Conservation (phyloP, 2,113 vertebrate genomes). For the Corythoichthys haematopterus region DNA sequence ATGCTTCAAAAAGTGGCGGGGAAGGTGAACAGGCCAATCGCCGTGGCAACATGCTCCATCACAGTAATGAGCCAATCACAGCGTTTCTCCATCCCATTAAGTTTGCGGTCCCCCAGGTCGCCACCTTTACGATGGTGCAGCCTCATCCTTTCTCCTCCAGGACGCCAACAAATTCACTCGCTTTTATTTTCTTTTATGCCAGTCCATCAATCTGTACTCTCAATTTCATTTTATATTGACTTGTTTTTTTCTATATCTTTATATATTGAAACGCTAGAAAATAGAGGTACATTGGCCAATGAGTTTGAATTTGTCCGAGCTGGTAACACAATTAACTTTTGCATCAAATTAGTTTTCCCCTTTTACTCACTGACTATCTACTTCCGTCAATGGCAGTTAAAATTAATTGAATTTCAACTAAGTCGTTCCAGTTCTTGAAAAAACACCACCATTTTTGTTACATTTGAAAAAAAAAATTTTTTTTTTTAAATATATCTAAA, state of each 20-base stretch:
- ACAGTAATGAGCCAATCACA: constrained; percentile 73
- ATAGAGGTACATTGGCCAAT: neutral
- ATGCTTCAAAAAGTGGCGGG: constrained; percentile 7
- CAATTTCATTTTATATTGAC: neutral
- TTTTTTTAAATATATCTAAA: neutral
- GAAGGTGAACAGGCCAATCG: constrained; percentile 58
- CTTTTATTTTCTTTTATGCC: constrained; percentile 18
- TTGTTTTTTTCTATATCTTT: neutral
- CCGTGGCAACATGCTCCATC: constrained; percentile 65
- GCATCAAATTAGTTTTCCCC: neutral
- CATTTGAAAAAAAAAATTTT: neutral
- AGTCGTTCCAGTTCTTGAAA: neutral
- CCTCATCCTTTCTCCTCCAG: constrained; percentile 54
- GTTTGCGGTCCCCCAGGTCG: constrained; percentile 50
- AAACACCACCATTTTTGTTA: neutral
- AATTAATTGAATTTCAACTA: neutral
- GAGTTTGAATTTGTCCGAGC: neutral
- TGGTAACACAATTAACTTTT: neutral
- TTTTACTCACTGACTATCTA: too few relatives aligned
- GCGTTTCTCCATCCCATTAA: constrained; percentile 72
- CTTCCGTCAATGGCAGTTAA: neutral
- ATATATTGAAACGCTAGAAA: neutral
- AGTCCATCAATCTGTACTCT: neutral
- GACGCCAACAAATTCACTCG: neutral
- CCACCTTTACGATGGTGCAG: constrained; percentile 57